Conservation (phyloP, 30 jellyfish, hydroid and myxozoan genomes). For the Aurelia coerulea region DNA sequence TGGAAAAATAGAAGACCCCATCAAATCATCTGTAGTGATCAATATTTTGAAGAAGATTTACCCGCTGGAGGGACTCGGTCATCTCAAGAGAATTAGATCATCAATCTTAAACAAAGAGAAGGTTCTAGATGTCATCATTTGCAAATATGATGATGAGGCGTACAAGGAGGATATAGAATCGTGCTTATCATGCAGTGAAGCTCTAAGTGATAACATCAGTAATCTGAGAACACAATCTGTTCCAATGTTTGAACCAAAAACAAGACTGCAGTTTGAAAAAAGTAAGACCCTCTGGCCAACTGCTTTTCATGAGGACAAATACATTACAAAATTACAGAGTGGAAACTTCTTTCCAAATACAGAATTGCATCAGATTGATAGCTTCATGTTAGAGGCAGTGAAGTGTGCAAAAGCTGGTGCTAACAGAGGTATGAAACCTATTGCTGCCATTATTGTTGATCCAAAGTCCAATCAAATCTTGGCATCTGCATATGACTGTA, state of each 20-base stretch:
- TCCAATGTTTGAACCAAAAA: conserved; percentile 62
- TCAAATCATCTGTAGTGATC: conserved; percentile 22
- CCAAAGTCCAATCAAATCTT: conserved; percentile 56
- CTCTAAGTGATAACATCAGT: not conserved
- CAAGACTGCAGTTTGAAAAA: conserved; percentile 79
- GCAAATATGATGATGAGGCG: conserved; percentile 1
- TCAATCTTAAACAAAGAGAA: not conserved
- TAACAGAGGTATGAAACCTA: conserved; percentile 26
- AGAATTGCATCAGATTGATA: conserved; percentile 2
- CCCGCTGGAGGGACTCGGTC: conserved; percentile 26
- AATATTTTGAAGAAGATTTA: not conserved
- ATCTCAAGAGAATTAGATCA: conserved; percentile 56
- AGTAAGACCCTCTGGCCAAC: conserved; percentile 82
- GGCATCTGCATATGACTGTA: conserved; percentile 82
- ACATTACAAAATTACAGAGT: conserved; percentile 27
- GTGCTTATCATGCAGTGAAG: not conserved
- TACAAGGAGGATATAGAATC: not conserved
- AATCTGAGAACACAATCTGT: conserved; percentile 16
- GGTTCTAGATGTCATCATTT: conserved; percentile 19
- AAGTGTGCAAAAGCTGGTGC: conserved; percentile 31
- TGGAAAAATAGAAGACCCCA: conserved; percentile 2
- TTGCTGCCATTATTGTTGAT: conserved; percentile 71
- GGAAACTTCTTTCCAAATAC: conserved; percentile 14
- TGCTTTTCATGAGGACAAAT: conserved; percentile 82
- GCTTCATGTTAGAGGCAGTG: conserved; percentile 33